Base-by-base conservation (phyloP, 2,888 invertebrate species). In the Sesia bembeciformis region DNA sequence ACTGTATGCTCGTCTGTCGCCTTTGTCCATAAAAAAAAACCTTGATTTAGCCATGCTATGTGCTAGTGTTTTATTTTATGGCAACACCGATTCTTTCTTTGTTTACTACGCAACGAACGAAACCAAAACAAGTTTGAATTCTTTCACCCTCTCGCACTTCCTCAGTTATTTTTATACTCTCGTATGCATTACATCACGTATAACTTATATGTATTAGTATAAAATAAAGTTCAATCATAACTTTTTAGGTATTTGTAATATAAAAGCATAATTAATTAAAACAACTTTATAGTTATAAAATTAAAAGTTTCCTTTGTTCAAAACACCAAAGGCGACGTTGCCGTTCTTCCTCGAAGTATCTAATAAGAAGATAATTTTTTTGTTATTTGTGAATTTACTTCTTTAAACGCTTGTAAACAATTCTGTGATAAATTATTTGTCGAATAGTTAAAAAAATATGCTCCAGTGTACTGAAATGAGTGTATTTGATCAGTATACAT, bases 401-500 rank as follows among this genome's bases (percentile, higher is more conserved):
- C 23, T 4, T 46, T 46, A 8, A 8, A 3, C 43, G 8, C n/a
- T 46, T 4, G 23, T 8, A 8, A 8, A 46, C 4, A 46, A 46
- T 4, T 46, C 23, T 65, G 55, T 63, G 60, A 58, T 57, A 56
- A 60, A 56, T 68, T 60, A 65, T 55, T 57, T 61, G 64, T 66
- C 63, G 56, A 60, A 56, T 58, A 65, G 68, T 62, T 51, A 57
- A 56, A 64, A 76, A 82, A 78, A 81, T 70, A 84, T 84, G 84
- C 66, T 75, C 61, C 70, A 74, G 74, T 79, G 74, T 73, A 62
- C 74, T 83, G 87, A 85, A 83, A 87, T 87, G 87, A 78, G 74
- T 81, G 71, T 66, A 65, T 78, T 75, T 79, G 84, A 85, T 82
- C 81, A 75, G 64, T 81, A 67, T 74, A 68, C 69, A 78, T 60